Conservation (phyloP, 2,888 invertebrate species). For the Drosophila kambysellisi region DNA sequence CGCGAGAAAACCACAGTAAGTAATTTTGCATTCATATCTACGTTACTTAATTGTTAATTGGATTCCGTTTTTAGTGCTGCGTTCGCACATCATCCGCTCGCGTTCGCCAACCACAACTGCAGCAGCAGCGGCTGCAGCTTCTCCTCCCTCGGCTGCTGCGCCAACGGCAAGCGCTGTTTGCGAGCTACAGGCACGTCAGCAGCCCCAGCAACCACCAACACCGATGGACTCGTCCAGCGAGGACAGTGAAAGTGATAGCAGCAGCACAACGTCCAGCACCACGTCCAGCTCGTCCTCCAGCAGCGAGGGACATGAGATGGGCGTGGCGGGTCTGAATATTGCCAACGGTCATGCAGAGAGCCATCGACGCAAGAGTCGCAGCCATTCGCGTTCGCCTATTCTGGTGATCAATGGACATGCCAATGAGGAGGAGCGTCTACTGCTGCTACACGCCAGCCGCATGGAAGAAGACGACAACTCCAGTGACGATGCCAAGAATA, state of each 20-base stretch:
- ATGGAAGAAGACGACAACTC: slow-evolving; percentile 75
- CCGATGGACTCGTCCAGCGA: slow-evolving; percentile 85
- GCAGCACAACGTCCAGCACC: slow-evolving; percentile 86
- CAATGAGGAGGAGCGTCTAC: slow-evolving; percentile 59
- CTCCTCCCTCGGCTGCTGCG: slow-evolving; percentile 82
- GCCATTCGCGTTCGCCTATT: slow-evolving; percentile 70
- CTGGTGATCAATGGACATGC: slow-evolving; percentile 54
- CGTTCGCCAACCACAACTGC: slow-evolving; percentile 71
- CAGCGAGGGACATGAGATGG: slow-evolving; percentile 64
- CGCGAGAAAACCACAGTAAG: slow-evolving; percentile 85
- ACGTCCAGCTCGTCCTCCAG: slow-evolving; percentile 81
- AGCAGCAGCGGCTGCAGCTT: slow-evolving; percentile 81
- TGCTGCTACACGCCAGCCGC: slow-evolving; percentile 54
- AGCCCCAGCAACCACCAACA: slow-evolving; percentile 74
- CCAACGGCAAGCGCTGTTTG: slow-evolving; percentile 79
- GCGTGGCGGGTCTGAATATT: slow-evolving; percentile 66
- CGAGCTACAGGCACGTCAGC: slow-evolving; percentile 74
- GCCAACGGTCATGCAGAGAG: slow-evolving; percentile 65
- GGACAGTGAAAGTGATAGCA: slow-evolving; percentile 87
- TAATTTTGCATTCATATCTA: not conserved
- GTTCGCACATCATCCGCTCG: slow-evolving; percentile 80
- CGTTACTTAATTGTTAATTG: not conserved
- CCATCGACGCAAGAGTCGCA: slow-evolving; percentile 44
- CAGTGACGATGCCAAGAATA: slow-evolving; percentile 52
- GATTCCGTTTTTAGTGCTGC: slow-evolving; percentile 71